Base-by-base conservation (phyloP, 2,888 invertebrate genomes). In the Crepidodera aurea region DNA sequence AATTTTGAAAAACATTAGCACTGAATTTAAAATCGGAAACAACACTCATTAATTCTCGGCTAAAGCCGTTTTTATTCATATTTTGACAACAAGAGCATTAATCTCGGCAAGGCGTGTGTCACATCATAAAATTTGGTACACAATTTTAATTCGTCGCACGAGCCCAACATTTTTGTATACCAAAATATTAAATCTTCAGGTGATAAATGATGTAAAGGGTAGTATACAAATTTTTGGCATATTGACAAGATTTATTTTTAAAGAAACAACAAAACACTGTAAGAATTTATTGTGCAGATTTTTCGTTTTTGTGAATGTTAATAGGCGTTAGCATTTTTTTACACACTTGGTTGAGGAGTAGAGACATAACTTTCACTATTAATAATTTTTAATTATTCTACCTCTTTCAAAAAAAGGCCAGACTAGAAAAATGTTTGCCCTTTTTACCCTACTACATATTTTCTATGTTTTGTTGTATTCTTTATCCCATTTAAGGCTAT, bases 151-250 rank as follows among this genome's bases (percentile, higher is more conserved):
- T 40, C 40, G 7, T 8, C 15, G 18, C 15, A 40, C 40, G 40
- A 10, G 40, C 7, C 18, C 40, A 18, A 40, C 15, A 10, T 2
- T 40, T 40, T 40, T 10, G 16, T 40, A 40, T 18, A 18, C 6
- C 4, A 18, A 40, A 16, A 40, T 18, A 40, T 40, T 40, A 18
- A 16, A 18, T 40, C 16, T 40, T 40, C 40, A 40, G 18, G 40
- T 40, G 40, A 40, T 40, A 40, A 40, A 40, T 40, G 15, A 18
- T 16, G 18, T 40, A 40, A 18, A 40, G 6, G 13, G 34, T 12
- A 40, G 18, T 40, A 18, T 40, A 40, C 37, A 40, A 40, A 40
- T 40, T 16, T n/a, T 40, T 40, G 40, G 40, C 40, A 8, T 18
- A 16, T 6, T 40, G 40, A 40, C 40, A 40, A 18, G 40, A 40